These are phyloP conservation scores for Falco cherrug DNA, from an alignment of 2,797 vertebrate species.

Conservation along the genomic window DNA sequence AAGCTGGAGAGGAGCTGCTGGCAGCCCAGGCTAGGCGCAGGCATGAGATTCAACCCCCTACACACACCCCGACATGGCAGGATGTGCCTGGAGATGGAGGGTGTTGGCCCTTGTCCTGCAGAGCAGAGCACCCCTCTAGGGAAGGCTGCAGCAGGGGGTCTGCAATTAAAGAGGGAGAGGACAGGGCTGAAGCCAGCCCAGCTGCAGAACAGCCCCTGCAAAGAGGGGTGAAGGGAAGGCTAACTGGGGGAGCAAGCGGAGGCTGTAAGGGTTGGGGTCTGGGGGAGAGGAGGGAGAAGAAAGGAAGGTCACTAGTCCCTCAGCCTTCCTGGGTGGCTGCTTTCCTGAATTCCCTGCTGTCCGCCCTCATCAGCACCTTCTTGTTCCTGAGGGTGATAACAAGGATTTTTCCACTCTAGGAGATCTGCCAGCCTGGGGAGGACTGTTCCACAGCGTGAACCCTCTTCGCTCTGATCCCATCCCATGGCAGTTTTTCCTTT, in stretches of 20 bases:
- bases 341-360: neutral
- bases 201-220: neutral
- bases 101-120: neutral
- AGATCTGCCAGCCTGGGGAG: neutral
- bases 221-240: neutral
- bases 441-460: fast-evolving
- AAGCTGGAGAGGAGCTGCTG: neutral
- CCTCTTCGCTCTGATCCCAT: neutral
- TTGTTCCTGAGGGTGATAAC: neutral
- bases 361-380: neutral
- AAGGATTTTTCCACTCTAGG: neutral
- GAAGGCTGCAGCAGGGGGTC: neutral
- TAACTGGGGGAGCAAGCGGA: neutral
- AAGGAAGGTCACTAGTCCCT: neutral
- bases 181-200: neutral
- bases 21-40: neutral
- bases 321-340: neutral
- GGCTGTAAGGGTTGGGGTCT: neutral
- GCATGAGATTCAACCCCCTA: fast-evolving
- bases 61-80: fast-evolving
- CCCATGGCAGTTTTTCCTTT: neutral
- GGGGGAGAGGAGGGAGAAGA: neutral
- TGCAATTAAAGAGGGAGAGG: neutral
- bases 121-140: neutral
- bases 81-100: neutral